Evolutionary conservation across 2,797 vertebrate genomes (phyloP), one percentile per base, ranked within the genome.

Genomic region (Chrosomus eos): DNA sequence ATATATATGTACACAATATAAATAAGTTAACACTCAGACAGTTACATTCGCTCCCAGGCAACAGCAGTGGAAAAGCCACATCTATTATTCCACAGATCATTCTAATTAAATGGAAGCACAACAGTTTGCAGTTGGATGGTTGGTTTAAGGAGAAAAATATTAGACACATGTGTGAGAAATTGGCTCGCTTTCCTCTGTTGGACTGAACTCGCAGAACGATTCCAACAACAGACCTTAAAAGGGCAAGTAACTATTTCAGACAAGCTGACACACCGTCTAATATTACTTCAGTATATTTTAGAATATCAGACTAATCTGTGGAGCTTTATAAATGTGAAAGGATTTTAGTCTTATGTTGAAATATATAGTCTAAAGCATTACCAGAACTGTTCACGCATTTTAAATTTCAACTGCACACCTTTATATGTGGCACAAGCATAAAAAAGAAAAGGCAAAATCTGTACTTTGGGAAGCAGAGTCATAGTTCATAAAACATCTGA

Each of bases 201-300:
- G 78, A 68, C 8, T 36, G 21, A 45, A 75, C 40, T 64, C 14
- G 33, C 11, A 67, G 58, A 66, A 40, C 33, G 7, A 45, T 38
- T 83, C 31, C 71, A 83, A 55, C 31, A 75, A 21, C 11, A 6
- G 7, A 36, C 72, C 81, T 38, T 83, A 83, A 53, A 83, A 83
- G 81, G 73, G 26, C n/a, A 68, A 68, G 62, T 40, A 16, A 38
- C 72, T 74, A 18, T n/a, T 55, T 4, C 7, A 53, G 60, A 66
- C 45, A 40, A 67, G 48, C 66, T 31, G 62, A 76, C 51, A 77
- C 82, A 77, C 9, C 36, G 62, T 43, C 70, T 76, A 40, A 73
- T 60, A 58, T 26, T 48, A 48, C 40, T 64, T 48, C 4, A 28
- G 60, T 36, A 38, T 82, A 62, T 26, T 82, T 71, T 48, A 51